Evolutionary conservation across 2,888 invertebrate genomes (phyloP).

Genomic region (Leistus spinibarbis): DNA sequence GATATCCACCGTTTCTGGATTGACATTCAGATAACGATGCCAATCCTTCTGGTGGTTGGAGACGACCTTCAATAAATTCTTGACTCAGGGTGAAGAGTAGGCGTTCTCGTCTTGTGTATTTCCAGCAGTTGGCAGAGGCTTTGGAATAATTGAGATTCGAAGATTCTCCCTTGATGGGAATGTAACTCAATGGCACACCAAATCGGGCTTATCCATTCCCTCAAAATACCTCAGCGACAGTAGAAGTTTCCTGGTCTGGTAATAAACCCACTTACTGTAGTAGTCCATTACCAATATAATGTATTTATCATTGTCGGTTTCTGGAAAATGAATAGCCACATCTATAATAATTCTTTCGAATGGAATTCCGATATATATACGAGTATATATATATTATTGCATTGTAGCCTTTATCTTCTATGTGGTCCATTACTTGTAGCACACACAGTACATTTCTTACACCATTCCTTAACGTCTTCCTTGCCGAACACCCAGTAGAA

Average conservation of each 20-base stretch:
- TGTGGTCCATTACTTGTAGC: slow-evolving; percentile 42
- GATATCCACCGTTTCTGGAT: too few species aligned
- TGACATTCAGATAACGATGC: neutral
- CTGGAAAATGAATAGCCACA: slow-evolving; percentile 43
- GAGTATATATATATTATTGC: slow-evolving; percentile 42
- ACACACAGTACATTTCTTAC: slow-evolving; percentile 40
- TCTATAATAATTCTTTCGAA: slow-evolving; percentile 43
- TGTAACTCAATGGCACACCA: too few species aligned
- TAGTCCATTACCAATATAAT: slow-evolving; percentile 45
- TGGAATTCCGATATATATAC: slow-evolving; percentile 42
- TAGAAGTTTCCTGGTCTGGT: slow-evolving; percentile 47
- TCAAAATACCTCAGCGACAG: too few species aligned
- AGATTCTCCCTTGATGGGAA: too few species aligned
- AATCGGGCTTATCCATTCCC: too few species aligned
- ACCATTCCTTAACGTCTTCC: slow-evolving; percentile 44
- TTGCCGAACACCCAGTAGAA: slow-evolving; percentile 43
- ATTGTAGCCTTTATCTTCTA: slow-evolving; percentile 39
- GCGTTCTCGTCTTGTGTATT: too few species aligned
- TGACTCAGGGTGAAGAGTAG: too few species aligned
- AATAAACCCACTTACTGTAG: slow-evolving; percentile 46
- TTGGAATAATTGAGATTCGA: too few species aligned
- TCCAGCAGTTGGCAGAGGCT: too few species aligned
- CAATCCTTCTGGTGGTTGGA: neutral
- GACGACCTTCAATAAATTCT: too few species aligned
- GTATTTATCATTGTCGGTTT: slow-evolving; percentile 42